phyloP scores from a whole-genome alignment of 2,888 invertebrate genomes.

The Hanleya hanleyi region DNA sequence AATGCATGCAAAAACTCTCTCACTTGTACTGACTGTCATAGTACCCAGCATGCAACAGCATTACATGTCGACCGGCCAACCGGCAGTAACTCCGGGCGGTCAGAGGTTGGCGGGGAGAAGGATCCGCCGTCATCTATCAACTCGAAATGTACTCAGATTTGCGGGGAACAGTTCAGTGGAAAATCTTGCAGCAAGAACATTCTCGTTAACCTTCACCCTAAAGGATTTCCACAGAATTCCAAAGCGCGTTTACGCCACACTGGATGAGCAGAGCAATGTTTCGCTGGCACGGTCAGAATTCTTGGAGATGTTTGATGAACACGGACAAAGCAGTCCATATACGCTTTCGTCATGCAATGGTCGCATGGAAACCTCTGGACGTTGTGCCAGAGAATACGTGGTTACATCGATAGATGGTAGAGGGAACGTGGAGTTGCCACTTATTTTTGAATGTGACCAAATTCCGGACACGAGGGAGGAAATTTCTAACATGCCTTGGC shows the following conservation, averaged over 20 bases:
- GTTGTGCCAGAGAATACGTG: constrained; percentile 18
- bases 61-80: constrained; percentile 6
- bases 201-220: constrained; percentile 2
- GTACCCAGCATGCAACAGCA: constrained; percentile 23
- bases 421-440: constrained; percentile 21
- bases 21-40: constrained; percentile 31
- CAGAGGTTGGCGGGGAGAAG: constrained; percentile 6
- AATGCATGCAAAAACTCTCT: constrained; percentile 18
- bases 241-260: not conserved
- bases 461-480: constrained; percentile 31
- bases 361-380: constrained; percentile 8
- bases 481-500: constrained; percentile 23
- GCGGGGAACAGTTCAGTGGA: not conserved
- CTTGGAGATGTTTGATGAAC: constrained; percentile 7
- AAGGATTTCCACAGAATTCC: not conserved
- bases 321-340: not conserved
- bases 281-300: constrained; percentile 6
- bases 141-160: constrained; percentile 9
- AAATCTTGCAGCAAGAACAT: constrained; percentile 17
- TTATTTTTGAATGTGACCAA: constrained; percentile 33
- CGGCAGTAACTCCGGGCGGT: not conserved
- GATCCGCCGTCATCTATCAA: not conserved
- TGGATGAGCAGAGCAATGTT: constrained; percentile 21
- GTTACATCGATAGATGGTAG: constrained; percentile 24
- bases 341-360: constrained; percentile 6